A percentile compares a stretch with the other conserved stretches of the same genome.
phyloP scores from a whole-genome alignment of 2,888 invertebrate species.

The Dryomyza anilis region DNA sequence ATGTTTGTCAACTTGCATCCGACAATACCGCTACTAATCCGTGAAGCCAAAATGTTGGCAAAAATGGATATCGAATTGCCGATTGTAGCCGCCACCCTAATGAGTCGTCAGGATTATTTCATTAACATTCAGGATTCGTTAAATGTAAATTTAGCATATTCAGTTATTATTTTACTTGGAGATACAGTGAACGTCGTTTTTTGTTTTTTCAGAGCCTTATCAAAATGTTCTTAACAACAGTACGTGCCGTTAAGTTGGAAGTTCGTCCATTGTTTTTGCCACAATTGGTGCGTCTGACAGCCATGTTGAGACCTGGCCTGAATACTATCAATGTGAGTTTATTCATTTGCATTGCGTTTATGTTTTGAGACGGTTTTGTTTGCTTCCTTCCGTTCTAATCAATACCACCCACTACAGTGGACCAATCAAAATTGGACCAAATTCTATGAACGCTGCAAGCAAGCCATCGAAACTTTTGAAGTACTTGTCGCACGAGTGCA shows the following conservation, averaged over 20 bases:
- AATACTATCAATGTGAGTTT: conserved; percentile 68
- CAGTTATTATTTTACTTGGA: background rate
- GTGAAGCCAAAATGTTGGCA: conserved; percentile 83
- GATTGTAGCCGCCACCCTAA: conserved; percentile 78
- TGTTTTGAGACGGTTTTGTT: background rate
- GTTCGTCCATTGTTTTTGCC: conserved; percentile 89
- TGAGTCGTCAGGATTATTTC: conserved; percentile 79
- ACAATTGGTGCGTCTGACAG: conserved; percentile 82
- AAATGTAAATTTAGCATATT: conserved; percentile 68
- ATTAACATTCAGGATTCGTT: conserved; percentile 76
- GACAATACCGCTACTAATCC: conserved; percentile 75
- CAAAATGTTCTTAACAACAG: conserved; percentile 75
- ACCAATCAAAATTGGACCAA: conserved; percentile 81
- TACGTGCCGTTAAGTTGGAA: conserved; percentile 80
- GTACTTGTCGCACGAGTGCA: conserved; percentile 77
- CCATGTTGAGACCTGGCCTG: conserved; percentile 81
- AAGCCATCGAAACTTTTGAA: conserved; percentile 81
- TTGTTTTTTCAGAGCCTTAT: conserved; percentile 72
- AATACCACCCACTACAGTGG: conserved; percentile 65
- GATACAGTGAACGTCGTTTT: no score
- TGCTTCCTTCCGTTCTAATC: no score
- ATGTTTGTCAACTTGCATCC: conserved; percentile 79
- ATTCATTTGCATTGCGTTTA: background rate
- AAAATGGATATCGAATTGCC: conserved; percentile 83
- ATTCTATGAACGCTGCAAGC: conserved; percentile 77